These are phyloP conservation scores for Scotopteryx bipunctaria DNA, from an alignment of 2,888 invertebrate genomes.

Conservation along the genomic window DNA sequence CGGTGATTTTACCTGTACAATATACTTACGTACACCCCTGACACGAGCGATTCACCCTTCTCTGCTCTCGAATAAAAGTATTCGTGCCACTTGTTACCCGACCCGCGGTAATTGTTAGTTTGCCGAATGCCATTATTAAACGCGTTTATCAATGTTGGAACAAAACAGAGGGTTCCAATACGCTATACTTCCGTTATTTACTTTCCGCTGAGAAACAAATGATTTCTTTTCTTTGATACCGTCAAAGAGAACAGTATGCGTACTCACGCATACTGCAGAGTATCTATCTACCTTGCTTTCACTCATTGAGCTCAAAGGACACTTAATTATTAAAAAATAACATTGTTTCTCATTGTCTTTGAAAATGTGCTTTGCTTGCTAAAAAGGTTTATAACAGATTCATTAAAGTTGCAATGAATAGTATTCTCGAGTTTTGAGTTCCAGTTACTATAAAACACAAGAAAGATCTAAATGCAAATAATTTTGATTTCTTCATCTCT, in stretches of 20 bases:
- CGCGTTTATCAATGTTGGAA: slow-evolving; percentile 21
- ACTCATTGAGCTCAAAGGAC: not conserved
- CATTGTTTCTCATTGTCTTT: not conserved
- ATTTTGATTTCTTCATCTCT: slow-evolving; percentile 22
- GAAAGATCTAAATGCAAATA: slow-evolving; percentile 23
- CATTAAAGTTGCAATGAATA: slow-evolving; percentile 14
- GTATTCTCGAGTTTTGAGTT: slow-evolving; percentile 1
- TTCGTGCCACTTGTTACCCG: slow-evolving; percentile 13
- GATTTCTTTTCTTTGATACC: not conserved
- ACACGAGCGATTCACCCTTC: slow-evolving; percentile 35
- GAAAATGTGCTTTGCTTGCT: not conserved
- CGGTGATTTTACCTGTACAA: slow-evolving; percentile 38
- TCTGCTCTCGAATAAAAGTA: slow-evolving; percentile 32
- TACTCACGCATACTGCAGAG: too few species aligned
- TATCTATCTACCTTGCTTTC: not conserved
- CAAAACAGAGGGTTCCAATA: slow-evolving; percentile 11
- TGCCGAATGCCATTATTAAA: slow-evolving; percentile 13
- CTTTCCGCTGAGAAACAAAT: not conserved
- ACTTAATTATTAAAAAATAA: not conserved
- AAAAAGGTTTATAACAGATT: slow-evolving; percentile 9
- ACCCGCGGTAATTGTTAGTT: slow-evolving; percentile 20
- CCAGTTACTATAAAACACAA: slow-evolving; percentile 5
- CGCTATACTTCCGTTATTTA: not conserved
- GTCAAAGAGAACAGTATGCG: not conserved
- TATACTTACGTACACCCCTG: too few species aligned